Evolutionary conservation across 2,797 vertebrate species (phyloP), one percentile per base, ranked within the genome.

Genomic region (Lithobates pipiens): DNA sequence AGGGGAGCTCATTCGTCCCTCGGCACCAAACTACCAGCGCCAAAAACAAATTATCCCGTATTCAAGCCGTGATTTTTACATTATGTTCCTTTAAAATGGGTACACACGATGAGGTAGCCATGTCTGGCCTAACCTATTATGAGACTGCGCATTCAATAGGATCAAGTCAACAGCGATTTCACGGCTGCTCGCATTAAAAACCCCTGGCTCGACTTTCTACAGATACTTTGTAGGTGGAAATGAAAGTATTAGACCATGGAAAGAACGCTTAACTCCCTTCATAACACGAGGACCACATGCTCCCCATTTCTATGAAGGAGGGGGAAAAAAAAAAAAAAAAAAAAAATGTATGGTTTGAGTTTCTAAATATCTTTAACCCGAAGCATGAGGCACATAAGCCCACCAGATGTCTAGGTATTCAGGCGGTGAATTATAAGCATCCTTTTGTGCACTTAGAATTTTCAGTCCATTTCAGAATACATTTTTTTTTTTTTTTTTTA

Each of bases 361-460:
- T 42, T 81, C 50, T 63, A 5, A 39, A 72, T 18, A 61, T 61
- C 69, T 61, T 72, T 39, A 80, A 70, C 79, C 16, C 10, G 71
- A 73, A 46, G 27, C 39, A 69, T 18, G 27, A 80, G 77, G 18
- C 80, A 63, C 69, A 82, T 57, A 73, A 73, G 70, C 69, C 80
- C 18, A 25, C 80, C 80, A 73, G 80, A 82, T 63, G 69, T 73
- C 80, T 82, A 73, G 80, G 50, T 71, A 73, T 71, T 57, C 44
- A 80, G 42, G 69, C 78, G 3, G 34, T 34, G 78, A 80, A 80
- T 71, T 71, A 80, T 80, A 71, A 71, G 78, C 44, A 71, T 80
- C 78, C 69, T 71, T 54, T 57, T 80, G 78, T 44, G 27, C n/a
- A 80, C 50, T 80, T 71, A 15, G 46, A 11, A 46, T 73, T 67